A percentile compares a stretch with the other conserved stretches of the same genome.
Evolutionary conservation across 92 coral and sea anemone species (phyloP).

Genomic region (Heteractis magnifica): DNA sequence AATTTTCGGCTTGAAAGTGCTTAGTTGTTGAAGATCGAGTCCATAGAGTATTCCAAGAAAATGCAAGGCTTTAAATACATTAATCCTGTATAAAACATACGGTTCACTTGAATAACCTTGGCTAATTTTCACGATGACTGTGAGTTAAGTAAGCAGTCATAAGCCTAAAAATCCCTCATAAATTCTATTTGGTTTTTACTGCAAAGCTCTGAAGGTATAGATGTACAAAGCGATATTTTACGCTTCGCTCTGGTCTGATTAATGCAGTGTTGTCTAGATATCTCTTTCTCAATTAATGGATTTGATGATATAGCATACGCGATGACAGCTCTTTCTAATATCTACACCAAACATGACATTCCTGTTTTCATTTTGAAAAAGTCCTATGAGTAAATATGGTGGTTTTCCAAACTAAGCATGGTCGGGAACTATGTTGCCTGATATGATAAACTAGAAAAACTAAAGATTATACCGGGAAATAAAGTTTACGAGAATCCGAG

Average conservation of each 20-base stretch:
- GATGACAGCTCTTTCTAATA: background rate
- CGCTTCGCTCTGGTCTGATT: slow-evolving; percentile 5
- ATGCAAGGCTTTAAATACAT: background rate
- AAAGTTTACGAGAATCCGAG: background rate
- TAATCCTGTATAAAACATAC: background rate
- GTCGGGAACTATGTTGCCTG: background rate
- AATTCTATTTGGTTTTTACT: background rate
- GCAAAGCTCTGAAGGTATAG: background rate
- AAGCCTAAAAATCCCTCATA: background rate
- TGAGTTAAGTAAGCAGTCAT: background rate
- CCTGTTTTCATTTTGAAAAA: background rate
- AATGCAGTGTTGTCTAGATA: background rate
- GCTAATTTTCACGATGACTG: background rate
- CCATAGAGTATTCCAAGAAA: background rate
- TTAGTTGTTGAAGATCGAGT: background rate
- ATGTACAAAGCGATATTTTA: background rate
- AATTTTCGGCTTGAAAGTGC: background rate
- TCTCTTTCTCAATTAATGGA: slow-evolving; percentile 1
- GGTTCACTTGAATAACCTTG: background rate
- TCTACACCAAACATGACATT: background rate
- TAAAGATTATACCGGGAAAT: background rate
- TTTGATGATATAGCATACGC: background rate
- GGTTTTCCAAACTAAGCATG: background rate
- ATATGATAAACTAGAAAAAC: background rate
- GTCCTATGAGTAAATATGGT: background rate